Evolutionary conservation across 2,113 vertebrate genomes (phyloP).

Genomic region (Lichenostomus cassidix): DNA sequence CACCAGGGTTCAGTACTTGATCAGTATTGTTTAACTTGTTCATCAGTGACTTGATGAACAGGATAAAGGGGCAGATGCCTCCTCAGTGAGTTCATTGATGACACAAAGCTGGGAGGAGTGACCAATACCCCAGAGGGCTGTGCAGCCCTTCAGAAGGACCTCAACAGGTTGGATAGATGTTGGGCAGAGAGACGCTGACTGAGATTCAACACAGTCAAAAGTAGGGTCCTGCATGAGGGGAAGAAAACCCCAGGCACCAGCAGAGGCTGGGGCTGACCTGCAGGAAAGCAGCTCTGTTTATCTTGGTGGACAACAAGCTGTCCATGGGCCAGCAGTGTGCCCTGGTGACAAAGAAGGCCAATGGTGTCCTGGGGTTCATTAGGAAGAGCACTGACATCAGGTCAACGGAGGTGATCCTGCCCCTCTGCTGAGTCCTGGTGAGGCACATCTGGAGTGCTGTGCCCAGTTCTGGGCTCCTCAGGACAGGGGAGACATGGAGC

Average conservation of each 20-base stretch:
- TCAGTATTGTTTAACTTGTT: neutral
- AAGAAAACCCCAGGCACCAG: neutral
- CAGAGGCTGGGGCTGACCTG: neutral
- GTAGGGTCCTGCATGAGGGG: accelerated
- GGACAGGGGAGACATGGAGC: accelerated
- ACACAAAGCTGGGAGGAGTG: neutral
- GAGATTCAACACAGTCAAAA: neutral
- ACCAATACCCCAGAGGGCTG: accelerated
- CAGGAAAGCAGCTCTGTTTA: neutral
- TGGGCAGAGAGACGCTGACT: accelerated
- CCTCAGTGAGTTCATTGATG: neutral
- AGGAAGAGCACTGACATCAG: neutral
- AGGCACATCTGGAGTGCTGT: neutral
- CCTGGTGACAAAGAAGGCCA: neutral
- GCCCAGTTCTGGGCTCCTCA: neutral
- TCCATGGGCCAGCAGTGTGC: neutral
- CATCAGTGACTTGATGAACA: neutral
- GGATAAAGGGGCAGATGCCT: neutral
- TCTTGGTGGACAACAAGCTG: neutral
- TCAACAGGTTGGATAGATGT: accelerated
- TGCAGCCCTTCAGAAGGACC: neutral
- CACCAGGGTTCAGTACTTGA: accelerated
- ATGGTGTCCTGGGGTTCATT: accelerated
- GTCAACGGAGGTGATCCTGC: accelerated
- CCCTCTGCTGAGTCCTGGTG: neutral